Conservation (phyloP, 2,888 invertebrate species). For the Pheosia tremula region DNA sequence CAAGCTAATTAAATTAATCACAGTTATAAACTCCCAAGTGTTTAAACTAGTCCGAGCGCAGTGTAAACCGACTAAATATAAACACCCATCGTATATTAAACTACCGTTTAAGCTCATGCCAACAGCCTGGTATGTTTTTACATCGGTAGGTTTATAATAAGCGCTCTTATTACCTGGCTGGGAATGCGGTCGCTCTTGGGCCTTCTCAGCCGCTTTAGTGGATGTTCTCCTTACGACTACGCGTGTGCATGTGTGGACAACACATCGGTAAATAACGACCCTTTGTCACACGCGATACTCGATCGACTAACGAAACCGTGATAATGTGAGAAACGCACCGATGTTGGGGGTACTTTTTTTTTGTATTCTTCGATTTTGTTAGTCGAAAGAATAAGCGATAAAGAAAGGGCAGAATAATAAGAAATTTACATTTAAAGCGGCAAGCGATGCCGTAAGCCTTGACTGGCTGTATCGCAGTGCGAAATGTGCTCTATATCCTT, state of each 20-base stretch:
- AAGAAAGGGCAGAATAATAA: slow-evolving; percentile 48
- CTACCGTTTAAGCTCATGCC: slow-evolving; percentile 78
- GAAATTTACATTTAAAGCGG: slow-evolving; percentile 76
- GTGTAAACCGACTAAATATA: slow-evolving; percentile 67
- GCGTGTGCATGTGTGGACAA: slow-evolving; percentile 84
- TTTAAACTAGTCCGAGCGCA: slow-evolving; percentile 59
- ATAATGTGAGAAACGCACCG: slow-evolving; percentile 14
- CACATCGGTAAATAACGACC: slow-evolving; percentile 78
- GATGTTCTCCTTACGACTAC: slow-evolving; percentile 85
- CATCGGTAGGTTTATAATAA: slow-evolving; percentile 66
- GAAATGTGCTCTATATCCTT: slow-evolving; percentile 62
- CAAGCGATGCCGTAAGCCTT: slow-evolving; percentile 76
- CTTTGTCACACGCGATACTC: slow-evolving; percentile 58
- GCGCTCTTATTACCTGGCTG: slow-evolving; percentile 84
- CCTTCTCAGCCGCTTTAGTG: slow-evolving; percentile 85
- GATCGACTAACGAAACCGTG: slow-evolving; percentile 56
- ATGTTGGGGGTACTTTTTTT: background rate
- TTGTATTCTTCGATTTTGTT: slow-evolving; percentile 44
- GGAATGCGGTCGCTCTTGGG: slow-evolving; percentile 84
- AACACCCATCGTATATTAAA: slow-evolving; percentile 54
- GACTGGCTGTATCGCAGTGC: slow-evolving; percentile 68
- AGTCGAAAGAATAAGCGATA: slow-evolving; percentile 63
- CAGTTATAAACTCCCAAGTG: slow-evolving; percentile 37
- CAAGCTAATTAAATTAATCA: slow-evolving; percentile 43
- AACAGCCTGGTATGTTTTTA: slow-evolving; percentile 64